phyloP scores from a whole-genome alignment of 2,888 invertebrate genomes.

The Rambutsinella grinnellia region DNA sequence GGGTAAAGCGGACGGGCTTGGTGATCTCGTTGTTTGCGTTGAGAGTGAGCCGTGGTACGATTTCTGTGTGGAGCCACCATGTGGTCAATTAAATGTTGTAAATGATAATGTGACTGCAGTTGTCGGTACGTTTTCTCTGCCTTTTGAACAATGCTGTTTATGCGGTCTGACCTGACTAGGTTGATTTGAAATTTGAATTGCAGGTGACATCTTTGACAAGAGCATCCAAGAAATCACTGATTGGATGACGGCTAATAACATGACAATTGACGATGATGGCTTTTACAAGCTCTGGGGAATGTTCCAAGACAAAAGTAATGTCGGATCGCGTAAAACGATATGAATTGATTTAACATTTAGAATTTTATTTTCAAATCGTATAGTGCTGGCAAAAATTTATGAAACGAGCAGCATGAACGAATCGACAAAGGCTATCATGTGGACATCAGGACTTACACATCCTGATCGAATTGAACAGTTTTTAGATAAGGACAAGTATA shows the following conservation, averaged over 20 bases:
- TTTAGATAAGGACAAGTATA: constrained; percentile 72
- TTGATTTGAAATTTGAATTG: background rate
- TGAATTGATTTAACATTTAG: background rate
- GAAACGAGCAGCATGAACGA: constrained; percentile 69
- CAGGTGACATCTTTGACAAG: constrained; percentile 81
- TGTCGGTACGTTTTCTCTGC: constrained; percentile 31
- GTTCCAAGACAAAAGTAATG: constrained; percentile 60
- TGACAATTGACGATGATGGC: constrained; percentile 68
- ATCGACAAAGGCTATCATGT: constrained; percentile 79
- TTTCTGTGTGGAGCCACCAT: constrained; percentile 85
- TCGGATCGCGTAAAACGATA: background rate
- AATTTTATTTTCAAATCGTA: background rate
- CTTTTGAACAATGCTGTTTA: background rate
- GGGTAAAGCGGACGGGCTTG: constrained; percentile 78
- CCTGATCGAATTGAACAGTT: constrained; percentile 76
- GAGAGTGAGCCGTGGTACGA: constrained; percentile 81
- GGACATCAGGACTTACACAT: constrained; percentile 84
- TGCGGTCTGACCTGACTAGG: background rate
- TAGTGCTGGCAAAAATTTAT: constrained; percentile 21
- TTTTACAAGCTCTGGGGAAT: constrained; percentile 68
- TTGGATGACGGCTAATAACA: constrained; percentile 69
- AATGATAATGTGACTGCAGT: constrained; percentile 79
- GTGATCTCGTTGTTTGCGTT: constrained; percentile 83
- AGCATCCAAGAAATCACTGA: constrained; percentile 75
- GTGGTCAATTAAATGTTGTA: constrained; percentile 85